These are phyloP conservation scores for Amphimallon solstitiale DNA, from an alignment of 2,888 invertebrate genomes.

Conservation along the genomic window DNA sequence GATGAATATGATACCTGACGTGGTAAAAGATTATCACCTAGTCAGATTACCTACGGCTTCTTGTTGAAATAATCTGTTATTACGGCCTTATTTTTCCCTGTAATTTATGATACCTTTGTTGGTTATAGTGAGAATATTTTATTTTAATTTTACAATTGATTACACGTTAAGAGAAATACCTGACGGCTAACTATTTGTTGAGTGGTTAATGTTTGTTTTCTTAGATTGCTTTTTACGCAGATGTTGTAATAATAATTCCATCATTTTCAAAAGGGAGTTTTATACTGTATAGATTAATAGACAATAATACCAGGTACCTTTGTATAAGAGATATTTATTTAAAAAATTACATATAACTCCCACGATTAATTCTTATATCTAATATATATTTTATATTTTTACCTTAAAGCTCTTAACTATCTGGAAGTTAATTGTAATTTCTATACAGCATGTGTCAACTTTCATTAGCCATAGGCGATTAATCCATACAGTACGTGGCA, in stretches of 20 bases:
- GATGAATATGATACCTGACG: constrained; percentile 47
- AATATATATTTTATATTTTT: no score
- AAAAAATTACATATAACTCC: no score
- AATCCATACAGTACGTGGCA: no score
- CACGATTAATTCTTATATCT: no score
- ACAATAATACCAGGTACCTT: no score
- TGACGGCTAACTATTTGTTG: constrained; percentile 26
- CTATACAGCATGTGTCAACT: no score
- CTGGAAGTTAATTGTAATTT: no score
- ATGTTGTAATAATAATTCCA: constrained; percentile 13
- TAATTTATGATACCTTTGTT: constrained; percentile 41
- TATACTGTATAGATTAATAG: no score
- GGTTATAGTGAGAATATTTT: constrained; percentile 42
- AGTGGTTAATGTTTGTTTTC: constrained; percentile 33
- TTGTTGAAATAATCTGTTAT: constrained; percentile 37
- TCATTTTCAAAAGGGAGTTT: background rate
- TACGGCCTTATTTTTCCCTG: constrained; percentile 36
- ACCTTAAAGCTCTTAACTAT: no score
- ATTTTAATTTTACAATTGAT: constrained; percentile 42
- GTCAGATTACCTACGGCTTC: constrained; percentile 34
- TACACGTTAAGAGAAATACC: constrained; percentile 25
- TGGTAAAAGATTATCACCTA: constrained; percentile 46
- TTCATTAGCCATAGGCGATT: no score
- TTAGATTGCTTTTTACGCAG: constrained; percentile 20
- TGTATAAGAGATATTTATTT: no score